Evolutionary conservation across 1,140 invertebrate species (phyloP).

Genomic region (Procambarus virginalis): DNA sequence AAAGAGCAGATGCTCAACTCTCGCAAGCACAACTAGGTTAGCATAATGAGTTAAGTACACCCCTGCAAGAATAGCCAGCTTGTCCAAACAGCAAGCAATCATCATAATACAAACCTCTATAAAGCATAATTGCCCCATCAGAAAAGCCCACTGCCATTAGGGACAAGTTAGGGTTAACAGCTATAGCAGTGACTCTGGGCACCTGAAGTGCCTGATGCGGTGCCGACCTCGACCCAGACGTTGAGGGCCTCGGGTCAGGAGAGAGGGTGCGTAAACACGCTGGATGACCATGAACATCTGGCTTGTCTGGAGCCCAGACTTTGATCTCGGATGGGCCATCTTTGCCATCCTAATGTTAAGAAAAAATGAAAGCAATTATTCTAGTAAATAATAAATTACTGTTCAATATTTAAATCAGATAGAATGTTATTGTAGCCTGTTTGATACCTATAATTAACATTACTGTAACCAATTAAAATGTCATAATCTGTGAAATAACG

Average conservation of each 20-base stretch:
- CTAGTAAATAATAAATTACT: too few species aligned
- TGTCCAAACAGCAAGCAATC: too few species aligned
- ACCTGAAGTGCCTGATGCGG: constrained; percentile 73
- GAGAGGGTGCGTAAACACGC: constrained; percentile 81
- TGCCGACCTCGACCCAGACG: background rate
- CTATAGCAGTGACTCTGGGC: constrained; percentile 82
- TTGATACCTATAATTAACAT: too few species aligned
- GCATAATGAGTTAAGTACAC: too few species aligned
- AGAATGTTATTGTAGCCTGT: too few species aligned
- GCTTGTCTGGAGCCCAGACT: constrained; percentile 72
- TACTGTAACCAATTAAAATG: too few species aligned
- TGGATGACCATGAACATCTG: constrained; percentile 74
- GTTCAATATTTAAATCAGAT: too few species aligned
- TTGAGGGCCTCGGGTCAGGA: constrained; percentile 55
- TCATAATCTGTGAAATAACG: too few species aligned
- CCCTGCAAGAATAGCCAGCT: too few species aligned
- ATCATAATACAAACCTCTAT: constrained; percentile 76
- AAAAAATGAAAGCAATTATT: too few species aligned
- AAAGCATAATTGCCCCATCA: constrained; percentile 88
- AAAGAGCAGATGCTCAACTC: too few species aligned
- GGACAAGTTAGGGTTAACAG: constrained; percentile 88
- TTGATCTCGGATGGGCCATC: constrained; percentile 77
- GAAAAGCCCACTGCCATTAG: constrained; percentile 90
- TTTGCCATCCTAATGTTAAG: constrained; percentile 37
- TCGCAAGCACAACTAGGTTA: too few species aligned